Percentiles rank a stretch among this genome's conserved stretches.
Evolutionary conservation across 2,888 invertebrate genomes (phyloP).

Genomic region (Cephus runcator): DNA sequence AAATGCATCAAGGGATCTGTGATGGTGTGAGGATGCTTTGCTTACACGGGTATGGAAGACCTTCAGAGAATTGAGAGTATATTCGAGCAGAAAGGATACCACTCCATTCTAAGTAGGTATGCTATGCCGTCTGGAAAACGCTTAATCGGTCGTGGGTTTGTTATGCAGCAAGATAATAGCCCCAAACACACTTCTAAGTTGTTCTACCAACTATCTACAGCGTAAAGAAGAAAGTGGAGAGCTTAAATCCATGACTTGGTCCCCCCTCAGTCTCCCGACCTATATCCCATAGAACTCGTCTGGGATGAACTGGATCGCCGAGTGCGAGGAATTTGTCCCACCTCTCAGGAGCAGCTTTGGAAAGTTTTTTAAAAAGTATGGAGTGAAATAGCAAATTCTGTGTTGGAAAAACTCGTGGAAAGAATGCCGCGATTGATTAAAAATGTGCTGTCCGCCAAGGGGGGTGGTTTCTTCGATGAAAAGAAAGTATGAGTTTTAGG

Average conservation of each 20-base stretch:
- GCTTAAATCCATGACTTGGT: constrained; percentile 16
- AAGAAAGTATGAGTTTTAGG: constrained; percentile 7
- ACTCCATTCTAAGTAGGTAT: constrained; percentile 24
- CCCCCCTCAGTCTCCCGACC: constrained; percentile 5
- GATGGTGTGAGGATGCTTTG: constrained; percentile 31
- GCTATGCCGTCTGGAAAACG: constrained; percentile 23
- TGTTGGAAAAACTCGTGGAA: constrained; percentile 9
- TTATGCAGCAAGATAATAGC: constrained; percentile 34
- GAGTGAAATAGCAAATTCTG: constrained; percentile 2
- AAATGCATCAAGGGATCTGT: constrained; percentile 15
- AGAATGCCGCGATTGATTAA: constrained; percentile 16
- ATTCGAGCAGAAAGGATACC: constrained; percentile 27
- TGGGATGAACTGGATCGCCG: constrained; percentile 15
- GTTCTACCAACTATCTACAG: constrained; percentile 29
- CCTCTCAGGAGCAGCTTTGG: constrained; percentile 19
- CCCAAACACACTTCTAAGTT: constrained; percentile 30
- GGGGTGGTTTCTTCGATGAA: constrained; percentile 12
- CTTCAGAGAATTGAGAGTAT: constrained; percentile 34
- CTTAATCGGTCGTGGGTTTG: constrained; percentile 28
- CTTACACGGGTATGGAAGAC: constrained; percentile 20
- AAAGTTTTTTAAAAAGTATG: constrained; percentile 4
- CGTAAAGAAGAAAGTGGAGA: constrained; percentile 11
- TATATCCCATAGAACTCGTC: constrained; percentile 7
- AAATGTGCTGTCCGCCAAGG: constrained; percentile 11
- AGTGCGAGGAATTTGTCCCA: constrained; percentile 5